Evolutionary conservation across 2,888 invertebrate genomes (phyloP).

Genomic region (Cordylochernes scorpioides): DNA sequence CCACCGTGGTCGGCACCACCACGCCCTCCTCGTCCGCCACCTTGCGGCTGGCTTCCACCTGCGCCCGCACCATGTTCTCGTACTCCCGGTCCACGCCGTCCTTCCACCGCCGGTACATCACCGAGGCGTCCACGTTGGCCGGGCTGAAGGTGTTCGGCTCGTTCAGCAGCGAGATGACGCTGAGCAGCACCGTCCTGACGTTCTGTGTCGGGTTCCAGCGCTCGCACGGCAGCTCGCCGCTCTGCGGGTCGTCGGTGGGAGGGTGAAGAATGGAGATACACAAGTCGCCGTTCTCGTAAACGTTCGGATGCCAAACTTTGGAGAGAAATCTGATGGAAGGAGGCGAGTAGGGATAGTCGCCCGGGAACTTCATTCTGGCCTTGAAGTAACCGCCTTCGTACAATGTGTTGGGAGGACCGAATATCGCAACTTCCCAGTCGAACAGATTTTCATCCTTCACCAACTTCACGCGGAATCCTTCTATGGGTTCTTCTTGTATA

Average conservation of each 20-base stretch:
- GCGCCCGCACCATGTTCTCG: slow-evolving; percentile 92
- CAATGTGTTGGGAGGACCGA: slow-evolving; percentile 91
- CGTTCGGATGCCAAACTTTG: slow-evolving; percentile 99
- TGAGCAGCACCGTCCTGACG: slow-evolving; percentile 32
- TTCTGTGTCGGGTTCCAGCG: slow-evolving; percentile 99
- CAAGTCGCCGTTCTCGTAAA: slow-evolving; percentile 94
- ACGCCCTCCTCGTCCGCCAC: slow-evolving; percentile 93
- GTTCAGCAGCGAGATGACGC: not conserved
- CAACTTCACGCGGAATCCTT: slow-evolving; percentile 76
- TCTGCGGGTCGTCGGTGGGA: slow-evolving; percentile 95
- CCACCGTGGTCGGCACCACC: slow-evolving; percentile 79
- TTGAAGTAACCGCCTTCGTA: slow-evolving; percentile 99
- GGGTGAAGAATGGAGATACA: slow-evolving; percentile 98
- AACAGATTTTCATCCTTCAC: slow-evolving; percentile 92
- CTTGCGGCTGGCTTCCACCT: slow-evolving; percentile 73
- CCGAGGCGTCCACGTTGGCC: slow-evolving; percentile 97
- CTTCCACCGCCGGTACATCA: slow-evolving; percentile 96
- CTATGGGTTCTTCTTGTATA: slow-evolving; percentile 15
- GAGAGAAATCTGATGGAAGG: slow-evolving; percentile 89
- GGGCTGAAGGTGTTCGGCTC: slow-evolving; percentile 47
- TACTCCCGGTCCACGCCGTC: slow-evolving; percentile 96
- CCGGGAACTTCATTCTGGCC: slow-evolving; percentile 95
- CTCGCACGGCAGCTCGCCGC: slow-evolving; percentile 92
- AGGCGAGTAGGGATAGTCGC: slow-evolving; percentile 95
- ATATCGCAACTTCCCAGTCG: slow-evolving; percentile 99